These are phyloP conservation scores for Ellobius talpinus DNA, from an alignment of 2,113 vertebrate genomes.

Conservation along the genomic window DNA sequence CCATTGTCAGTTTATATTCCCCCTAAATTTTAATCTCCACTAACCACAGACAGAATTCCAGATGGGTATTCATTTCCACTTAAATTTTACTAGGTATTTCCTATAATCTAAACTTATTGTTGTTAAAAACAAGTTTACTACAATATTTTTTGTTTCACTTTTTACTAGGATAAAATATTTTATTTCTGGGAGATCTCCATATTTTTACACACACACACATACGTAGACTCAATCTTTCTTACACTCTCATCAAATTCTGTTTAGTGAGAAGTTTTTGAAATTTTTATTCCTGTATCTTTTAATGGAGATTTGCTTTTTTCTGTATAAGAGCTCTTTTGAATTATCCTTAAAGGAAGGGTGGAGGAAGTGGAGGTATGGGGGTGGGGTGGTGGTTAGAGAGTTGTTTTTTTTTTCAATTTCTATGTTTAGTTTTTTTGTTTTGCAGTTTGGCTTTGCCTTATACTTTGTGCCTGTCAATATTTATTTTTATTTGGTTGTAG, in stretches of 20 bases:
- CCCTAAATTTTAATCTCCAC: not conserved
- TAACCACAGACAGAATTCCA: not conserved
- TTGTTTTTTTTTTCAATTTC: not conserved
- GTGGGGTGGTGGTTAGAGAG: too few species aligned
- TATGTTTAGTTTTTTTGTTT: conserved; percentile 51
- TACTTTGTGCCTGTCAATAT: not conserved
- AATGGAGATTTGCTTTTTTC: not conserved
- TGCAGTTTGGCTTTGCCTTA: not conserved
- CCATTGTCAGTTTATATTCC: not conserved
- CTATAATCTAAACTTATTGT: not conserved
- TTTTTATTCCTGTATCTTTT: not conserved
- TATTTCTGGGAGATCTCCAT: not conserved
- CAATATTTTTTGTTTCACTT: conserved; percentile 17
- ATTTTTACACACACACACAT: not conserved
- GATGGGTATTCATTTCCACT: not conserved
- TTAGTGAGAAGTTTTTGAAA: not conserved
- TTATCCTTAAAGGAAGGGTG: not conserved
- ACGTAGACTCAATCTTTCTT: not conserved
- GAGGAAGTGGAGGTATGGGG: not conserved
- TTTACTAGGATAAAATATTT: not conserved
- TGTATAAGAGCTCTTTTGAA: not conserved
- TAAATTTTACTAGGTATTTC: not conserved
- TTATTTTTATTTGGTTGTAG: conserved; percentile 38
- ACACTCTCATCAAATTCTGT: not conserved
- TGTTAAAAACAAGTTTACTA: conserved; percentile 7